Evolutionary conservation across 2,888 invertebrate genomes (phyloP).

Genomic region (Ochlodes sylvanus): DNA sequence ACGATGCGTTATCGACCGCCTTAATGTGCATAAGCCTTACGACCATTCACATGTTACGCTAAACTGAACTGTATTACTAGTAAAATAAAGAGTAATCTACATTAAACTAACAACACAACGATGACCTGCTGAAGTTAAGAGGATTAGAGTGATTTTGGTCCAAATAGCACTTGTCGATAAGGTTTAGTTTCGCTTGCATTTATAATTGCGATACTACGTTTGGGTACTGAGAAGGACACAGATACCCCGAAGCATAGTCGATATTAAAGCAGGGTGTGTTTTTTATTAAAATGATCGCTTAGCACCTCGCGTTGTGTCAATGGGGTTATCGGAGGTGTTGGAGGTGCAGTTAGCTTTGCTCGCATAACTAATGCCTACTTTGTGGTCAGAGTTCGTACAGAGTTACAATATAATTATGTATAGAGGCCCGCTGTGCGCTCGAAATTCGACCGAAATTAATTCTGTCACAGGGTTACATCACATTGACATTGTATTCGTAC

Average conservation of each 20-base stretch:
- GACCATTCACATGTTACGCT: neutral
- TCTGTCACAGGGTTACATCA: no score
- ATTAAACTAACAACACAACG: neutral
- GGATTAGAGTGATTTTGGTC: constrained; percentile 6
- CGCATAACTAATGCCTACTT: constrained; percentile 28
- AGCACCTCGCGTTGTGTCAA: constrained; percentile 52
- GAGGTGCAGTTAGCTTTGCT: constrained; percentile 43
- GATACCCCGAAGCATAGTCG: constrained; percentile 65
- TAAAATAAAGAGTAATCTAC: neutral
- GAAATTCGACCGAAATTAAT: no score
- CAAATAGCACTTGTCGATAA: neutral
- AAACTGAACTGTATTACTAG: constrained; percentile 35
- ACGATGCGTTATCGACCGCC: constrained; percentile 57
- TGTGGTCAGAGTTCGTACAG: no score
- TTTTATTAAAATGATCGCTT: constrained; percentile 79
- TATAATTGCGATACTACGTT: constrained; percentile 32
- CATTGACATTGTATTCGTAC: no score
- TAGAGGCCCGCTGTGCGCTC: no score
- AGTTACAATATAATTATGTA: no score
- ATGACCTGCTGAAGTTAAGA: constrained; percentile 18
- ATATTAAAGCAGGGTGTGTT: constrained; percentile 70
- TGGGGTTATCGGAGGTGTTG: constrained; percentile 45
- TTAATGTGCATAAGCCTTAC: constrained; percentile 48
- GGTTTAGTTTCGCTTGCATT: constrained; percentile 36
- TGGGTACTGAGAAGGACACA: constrained; percentile 41